A percentile compares a stretch with the other conserved stretches of the same genome.
These are phyloP conservation scores for Albula glossodonta DNA, from an alignment of 2,113 vertebrate genomes.

Conservation along the genomic window DNA sequence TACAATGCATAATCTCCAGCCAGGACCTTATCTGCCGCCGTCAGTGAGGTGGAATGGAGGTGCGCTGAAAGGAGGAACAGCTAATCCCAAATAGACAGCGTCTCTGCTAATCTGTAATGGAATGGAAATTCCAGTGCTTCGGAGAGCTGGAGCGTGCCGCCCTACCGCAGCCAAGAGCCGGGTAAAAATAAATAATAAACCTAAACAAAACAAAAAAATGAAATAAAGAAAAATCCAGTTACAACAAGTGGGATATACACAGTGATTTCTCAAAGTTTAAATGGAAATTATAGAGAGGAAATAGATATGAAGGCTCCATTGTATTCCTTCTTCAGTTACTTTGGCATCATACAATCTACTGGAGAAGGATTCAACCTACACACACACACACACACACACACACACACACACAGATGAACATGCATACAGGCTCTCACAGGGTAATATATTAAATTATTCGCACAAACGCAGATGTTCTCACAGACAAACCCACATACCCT, in stretches of 20 bases:
- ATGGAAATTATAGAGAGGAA: background rate
- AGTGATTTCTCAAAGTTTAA: background rate
- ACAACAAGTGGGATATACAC: background rate
- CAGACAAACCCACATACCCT: too few relatives aligned
- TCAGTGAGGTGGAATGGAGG: slow-evolving; percentile 50
- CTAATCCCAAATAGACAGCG: slow-evolving; percentile 63
- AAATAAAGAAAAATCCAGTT: slow-evolving; percentile 26
- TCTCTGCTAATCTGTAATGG: slow-evolving; percentile 69
- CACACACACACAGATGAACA: slow-evolving; percentile 2
- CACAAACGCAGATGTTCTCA: too few relatives aligned
- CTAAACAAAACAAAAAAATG: slow-evolving; percentile 16
- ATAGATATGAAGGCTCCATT: background rate
- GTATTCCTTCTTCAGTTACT: background rate
- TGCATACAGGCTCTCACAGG: background rate
- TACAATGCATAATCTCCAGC: slow-evolving; percentile 43
- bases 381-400: background rate
- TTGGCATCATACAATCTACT: background rate
- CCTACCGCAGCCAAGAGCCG: slow-evolving; percentile 39
- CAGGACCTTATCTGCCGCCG: slow-evolving; percentile 60
- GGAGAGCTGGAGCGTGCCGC: slow-evolving; percentile 51
- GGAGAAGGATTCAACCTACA: background rate
- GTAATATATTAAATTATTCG: too few relatives aligned
- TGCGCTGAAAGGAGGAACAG: slow-evolving; percentile 34
- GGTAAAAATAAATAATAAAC: slow-evolving; percentile 37
- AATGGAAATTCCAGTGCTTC: slow-evolving; percentile 66